Percentiles rank a stretch among this genome's conserved stretches.
These are phyloP conservation scores for Agapostemon virescens DNA, from an alignment of 2,888 invertebrate genomes.

Conservation along the genomic window DNA sequence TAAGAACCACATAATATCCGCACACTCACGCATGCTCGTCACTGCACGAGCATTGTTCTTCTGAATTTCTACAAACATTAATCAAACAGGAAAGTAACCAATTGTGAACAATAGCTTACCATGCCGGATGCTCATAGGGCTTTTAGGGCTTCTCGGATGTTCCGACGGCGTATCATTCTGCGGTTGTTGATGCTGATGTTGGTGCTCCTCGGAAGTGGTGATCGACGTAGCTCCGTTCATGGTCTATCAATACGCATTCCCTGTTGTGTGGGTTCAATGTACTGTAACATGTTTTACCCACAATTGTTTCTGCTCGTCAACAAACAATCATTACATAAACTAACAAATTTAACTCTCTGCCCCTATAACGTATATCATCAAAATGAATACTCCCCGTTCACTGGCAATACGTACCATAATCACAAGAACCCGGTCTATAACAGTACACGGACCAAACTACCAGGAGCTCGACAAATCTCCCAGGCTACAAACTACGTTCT, in stretches of 20 bases:
- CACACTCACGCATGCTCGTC: background rate
- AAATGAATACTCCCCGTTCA: background rate
- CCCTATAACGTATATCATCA: background rate
- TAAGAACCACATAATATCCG: too few species aligned
- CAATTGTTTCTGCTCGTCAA: conserved; percentile 8
- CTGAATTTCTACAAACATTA: background rate
- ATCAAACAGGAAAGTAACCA: background rate
- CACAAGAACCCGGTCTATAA: background rate
- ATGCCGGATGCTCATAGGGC: conserved; percentile 77
- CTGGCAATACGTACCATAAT: background rate
- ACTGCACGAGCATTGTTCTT: background rate
- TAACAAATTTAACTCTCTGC: background rate
- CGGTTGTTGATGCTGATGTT: conserved; percentile 73
- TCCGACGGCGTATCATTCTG: conserved; percentile 76
- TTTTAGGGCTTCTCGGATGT: conserved; percentile 77
- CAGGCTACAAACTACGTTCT: background rate
- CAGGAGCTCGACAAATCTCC: background rate
- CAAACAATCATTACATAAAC: background rate
- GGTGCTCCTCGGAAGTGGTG: conserved; percentile 73
- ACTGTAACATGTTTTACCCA: conserved; percentile 39
- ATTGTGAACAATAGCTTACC: conserved; percentile 67
- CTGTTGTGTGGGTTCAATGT: conserved; percentile 15
- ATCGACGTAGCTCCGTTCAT: conserved; percentile 78
- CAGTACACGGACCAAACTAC: background rate
- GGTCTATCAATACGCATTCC: conserved; percentile 47